Base-by-base conservation (phyloP, 2,888 invertebrate species). In the Heliconius ismenius region DNA sequence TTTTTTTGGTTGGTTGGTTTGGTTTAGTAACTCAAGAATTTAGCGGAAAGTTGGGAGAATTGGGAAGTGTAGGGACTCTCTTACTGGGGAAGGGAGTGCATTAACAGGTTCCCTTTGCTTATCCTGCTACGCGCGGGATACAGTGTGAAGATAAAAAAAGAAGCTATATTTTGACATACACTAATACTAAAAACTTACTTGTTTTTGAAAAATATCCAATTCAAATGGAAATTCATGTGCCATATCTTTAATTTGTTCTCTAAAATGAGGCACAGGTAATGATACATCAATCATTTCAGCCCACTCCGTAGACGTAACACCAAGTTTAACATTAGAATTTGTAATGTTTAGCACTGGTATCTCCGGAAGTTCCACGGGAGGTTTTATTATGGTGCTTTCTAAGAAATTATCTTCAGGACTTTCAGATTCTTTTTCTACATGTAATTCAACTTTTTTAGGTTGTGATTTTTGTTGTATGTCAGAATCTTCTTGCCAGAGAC, bases 141-240 rank as follows among this genome's bases (percentile, higher is more conserved):
- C 3, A 39, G 1, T 3, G 11, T 39, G 39, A 39, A 39, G 39
- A 26, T 39, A 21, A 26, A 49, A 10, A 18, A 26, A 49, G 3
- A 69, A n/a, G 15, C 4, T 15, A 15, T 58, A 58, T 58, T 11
- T 10, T 58, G 1, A n/a, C 18, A n/a, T 11, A 58, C 9, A 58
- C 3, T 58, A 11, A 58, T n/a, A 10, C 1, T 10, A 36, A 43
- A 39, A 13, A 62, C 32, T 39, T 85, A 95, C 95, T 91, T 98
- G 97, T 91, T 99, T 99, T 88, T 99, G 99, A 88, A 99, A 99
- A 36, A 96, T 97, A 90, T 99, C 99, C 85, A 99, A 94, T 85
- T 98, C 98, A 91, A 99, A 99, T 2, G 97, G 96, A 91, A 96
- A 98, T 78, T 95, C 95, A 85, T 97, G 96, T 0, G 99, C 99